Base-by-base conservation (phyloP, 2,113 vertebrate genomes). In the Festucalex cinctus region DNA sequence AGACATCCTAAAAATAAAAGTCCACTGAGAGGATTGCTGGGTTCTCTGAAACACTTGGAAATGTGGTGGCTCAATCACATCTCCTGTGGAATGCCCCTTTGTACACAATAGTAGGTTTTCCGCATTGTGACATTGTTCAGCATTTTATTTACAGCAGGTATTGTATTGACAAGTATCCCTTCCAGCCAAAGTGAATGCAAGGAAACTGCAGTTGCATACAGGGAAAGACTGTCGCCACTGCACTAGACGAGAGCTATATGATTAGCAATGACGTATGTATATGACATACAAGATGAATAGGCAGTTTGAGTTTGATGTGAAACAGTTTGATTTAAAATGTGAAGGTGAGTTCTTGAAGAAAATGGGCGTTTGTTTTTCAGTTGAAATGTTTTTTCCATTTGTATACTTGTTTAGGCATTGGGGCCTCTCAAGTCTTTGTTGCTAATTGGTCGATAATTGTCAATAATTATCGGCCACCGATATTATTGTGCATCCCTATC, bases 1-100 rank as follows among this genome's bases (percentile, higher is more conserved):
- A 71, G 83, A 24, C n/a, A 36, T 59, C 22, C 76, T 73, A 74
- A 77, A 79, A 86, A 79, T 80, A 82, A n/a, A n/a, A n/a, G n/a
- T 58, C 63, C 71, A 71, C 41, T 41, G 36, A 51, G 64, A 3
- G 59, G 35, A 62, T 36, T 54, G 69, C 61, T 62, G 41, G 71
- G 73, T 66, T 14, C 61, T 68, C 48, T 41, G n/a, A 66, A 59
- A 59, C 32, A 46, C 19, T 17, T 6, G 0, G 10, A n/a, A 37
- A 13, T 44, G 48, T 20, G 13, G 36, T 19, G 7, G 39, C 63
- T 19, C 66, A 2, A 36, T 49, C 62, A 65, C 62, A 63, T 65
- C 60, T 76, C 70, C 76, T 28, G 41, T 41, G 57, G 9, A 73
- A 73, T 32, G 44, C 51, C 35, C 64, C 65, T 67, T 67, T 83